These are phyloP conservation scores for Doris montereyensis DNA, from an alignment of 2,888 invertebrate genomes.

Conservation along the genomic window DNA sequence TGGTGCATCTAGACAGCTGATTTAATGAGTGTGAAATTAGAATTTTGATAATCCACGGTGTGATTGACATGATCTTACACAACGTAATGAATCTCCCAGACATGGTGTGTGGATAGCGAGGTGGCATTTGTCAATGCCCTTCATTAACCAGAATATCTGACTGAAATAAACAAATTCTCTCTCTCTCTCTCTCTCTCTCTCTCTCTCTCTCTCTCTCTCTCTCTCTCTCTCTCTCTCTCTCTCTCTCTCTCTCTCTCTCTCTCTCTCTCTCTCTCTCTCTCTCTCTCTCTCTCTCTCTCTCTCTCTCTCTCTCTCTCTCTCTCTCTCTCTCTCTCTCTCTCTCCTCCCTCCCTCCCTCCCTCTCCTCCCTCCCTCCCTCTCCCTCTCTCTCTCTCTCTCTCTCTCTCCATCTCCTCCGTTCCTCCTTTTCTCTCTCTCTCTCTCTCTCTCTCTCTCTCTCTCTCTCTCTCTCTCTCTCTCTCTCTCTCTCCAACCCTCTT, in stretches of 20 bases:
- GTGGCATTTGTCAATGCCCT: no score
- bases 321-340: background rate
- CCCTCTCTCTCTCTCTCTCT: constrained; percentile 25
- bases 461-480: constrained; percentile 3
- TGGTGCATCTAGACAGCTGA: no score
- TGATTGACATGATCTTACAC: no score
- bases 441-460: constrained; percentile 4
- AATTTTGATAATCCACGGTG: no score
- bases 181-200: no score
- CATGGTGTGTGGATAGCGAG: no score
- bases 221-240: constrained; percentile 45
- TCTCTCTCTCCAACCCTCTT: background rate
- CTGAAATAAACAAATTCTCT: no score
- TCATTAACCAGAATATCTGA: no score
- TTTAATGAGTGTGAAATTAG: no score
- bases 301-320: background rate
- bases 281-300: constrained; percentile 30
- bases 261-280: constrained; percentile 10
- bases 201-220: background rate
- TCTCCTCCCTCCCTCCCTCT: background rate
- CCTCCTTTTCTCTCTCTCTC: background rate
- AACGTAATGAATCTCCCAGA: no score
- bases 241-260: background rate
- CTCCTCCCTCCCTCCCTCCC: background rate
- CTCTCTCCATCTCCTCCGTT: background rate